Evolutionary conservation across 2,797 vertebrate genomes (phyloP), one percentile per base, ranked within the genome.

Genomic region (Streptopelia turtur): DNA sequence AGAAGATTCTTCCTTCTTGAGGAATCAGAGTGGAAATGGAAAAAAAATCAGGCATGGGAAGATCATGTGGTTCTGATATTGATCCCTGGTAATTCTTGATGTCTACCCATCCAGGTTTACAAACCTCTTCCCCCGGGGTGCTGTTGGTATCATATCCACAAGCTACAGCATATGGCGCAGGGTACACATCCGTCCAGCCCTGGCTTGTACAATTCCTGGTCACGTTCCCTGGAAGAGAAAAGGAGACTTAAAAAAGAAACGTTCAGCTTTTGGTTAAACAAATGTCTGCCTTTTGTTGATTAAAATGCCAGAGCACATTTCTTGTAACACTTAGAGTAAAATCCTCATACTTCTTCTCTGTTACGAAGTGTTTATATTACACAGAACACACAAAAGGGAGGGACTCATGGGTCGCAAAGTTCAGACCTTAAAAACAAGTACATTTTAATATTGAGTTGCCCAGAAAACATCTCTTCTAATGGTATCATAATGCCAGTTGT

Each of bases 141-240:
- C 96, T 94, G 93, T 98, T 98, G 84, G 98, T 95, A 84, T 98
- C 98, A 56, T 98, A 98, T 30, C 98, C 99, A 92, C 99, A 99
- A 95, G 98, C 99, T 16, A 97, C 2, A 0, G 97, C n/a, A 1
- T 99, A 99, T 10, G 98, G 97, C 3, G 98, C 96, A 3, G 99
- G 98, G 70, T 98, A 98, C 97, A 99, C 98, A 11, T 98, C 97
- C 0, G 98, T 98, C 99, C 99, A 99, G 88, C 99, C 99, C 5
- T 98, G 96, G 6, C 93, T 97, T 0, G 99, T 99, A 90, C 99
- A 99, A 83, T 97, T 98, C 94, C 99, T 99, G 83, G 98, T 99
- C 95, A 99, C 98, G 10, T 99, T 99, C 66, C 98, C 99, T 99
- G 93, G n/a, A 84, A 74, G 43, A 49, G 27, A 64, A 83, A n/a